phyloP scores from a whole-genome alignment of 2,888 invertebrate genomes.

The Tetranychus truncatus region DNA sequence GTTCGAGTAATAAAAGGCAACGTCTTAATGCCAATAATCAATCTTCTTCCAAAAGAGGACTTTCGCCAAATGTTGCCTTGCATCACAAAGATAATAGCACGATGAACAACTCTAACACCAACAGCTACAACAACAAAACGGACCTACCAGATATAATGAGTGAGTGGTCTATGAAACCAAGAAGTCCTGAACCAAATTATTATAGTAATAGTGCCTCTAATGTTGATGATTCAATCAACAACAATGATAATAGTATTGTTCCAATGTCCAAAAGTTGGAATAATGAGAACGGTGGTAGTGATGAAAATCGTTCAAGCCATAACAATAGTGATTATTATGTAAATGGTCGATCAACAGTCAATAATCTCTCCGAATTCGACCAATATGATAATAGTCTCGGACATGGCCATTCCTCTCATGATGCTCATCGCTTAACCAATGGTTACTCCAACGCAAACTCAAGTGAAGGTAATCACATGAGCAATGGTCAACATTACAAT shows the following conservation, averaged over 20 bases:
- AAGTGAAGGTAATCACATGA: not conserved
- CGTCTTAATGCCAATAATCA: conserved; percentile 14
- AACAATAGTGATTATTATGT: not conserved
- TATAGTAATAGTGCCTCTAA: not conserved
- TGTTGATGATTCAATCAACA: not conserved
- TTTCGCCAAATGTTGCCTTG: not conserved
- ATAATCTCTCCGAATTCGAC: not conserved
- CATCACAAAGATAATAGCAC: not conserved
- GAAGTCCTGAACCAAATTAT: conserved; percentile 15
- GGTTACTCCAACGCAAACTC: not conserved
- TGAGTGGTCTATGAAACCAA: conserved; percentile 18
- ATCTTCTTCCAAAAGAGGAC: not conserved
- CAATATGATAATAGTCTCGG: not conserved
- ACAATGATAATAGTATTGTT: not conserved
- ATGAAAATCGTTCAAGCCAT: conserved; percentile 1
- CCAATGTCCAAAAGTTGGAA: not conserved
- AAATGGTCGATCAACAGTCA: not conserved
- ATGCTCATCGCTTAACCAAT: not conserved
- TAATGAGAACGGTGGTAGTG: not conserved
- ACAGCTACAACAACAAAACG: not conserved
- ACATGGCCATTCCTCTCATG: not conserved
- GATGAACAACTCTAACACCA: not conserved
- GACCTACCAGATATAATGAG: conserved; percentile 14
- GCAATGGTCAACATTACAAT: not conserved
- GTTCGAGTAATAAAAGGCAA: not conserved